These are phyloP conservation scores for Bothrops jararaca DNA, from an alignment of 2,113 vertebrate species.

Conservation along the genomic window DNA sequence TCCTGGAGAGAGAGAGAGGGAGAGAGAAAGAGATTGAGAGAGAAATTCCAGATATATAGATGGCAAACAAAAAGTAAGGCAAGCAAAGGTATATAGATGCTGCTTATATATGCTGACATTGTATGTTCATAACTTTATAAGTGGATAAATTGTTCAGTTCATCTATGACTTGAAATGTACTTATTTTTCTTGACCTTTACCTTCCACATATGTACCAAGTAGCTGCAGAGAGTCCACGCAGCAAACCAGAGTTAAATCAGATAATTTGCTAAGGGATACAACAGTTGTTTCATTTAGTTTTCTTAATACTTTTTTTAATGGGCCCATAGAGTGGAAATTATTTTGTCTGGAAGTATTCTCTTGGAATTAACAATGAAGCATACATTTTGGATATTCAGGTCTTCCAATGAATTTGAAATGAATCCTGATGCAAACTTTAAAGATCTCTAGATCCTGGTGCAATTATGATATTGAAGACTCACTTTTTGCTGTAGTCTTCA, in stretches of 20 bases:
- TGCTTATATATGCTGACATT: conserved; percentile 2
- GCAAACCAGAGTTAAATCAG: conserved; percentile 3
- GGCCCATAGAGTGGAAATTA: background rate
- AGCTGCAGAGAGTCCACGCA: background rate
- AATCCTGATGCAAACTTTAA: background rate
- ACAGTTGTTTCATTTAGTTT: background rate
- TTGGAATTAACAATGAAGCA: background rate
- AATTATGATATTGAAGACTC: background rate
- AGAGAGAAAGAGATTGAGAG: background rate
- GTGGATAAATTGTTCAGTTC: conserved; percentile 26
- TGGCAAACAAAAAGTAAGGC: background rate
- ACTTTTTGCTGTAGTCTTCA: background rate
- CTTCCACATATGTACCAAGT: background rate
- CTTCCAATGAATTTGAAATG: background rate
- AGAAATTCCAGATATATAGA: background rate
- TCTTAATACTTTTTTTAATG: background rate
- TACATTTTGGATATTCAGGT: background rate
- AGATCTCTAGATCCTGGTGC: no score
- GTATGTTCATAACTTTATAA: conserved; percentile 24
- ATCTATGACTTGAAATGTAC: conserved; percentile 25
- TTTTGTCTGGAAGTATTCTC: background rate
- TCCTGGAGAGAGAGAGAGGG: background rate
- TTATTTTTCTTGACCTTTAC: conserved; percentile 26
- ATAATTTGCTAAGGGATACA: conserved; percentile 2
- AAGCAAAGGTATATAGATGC: conserved; percentile 9